A percentile compares a stretch with the other conserved stretches of the same genome.
phyloP scores from a whole-genome alignment of 2,888 invertebrate species.

The Alloscopus bannaensis region DNA sequence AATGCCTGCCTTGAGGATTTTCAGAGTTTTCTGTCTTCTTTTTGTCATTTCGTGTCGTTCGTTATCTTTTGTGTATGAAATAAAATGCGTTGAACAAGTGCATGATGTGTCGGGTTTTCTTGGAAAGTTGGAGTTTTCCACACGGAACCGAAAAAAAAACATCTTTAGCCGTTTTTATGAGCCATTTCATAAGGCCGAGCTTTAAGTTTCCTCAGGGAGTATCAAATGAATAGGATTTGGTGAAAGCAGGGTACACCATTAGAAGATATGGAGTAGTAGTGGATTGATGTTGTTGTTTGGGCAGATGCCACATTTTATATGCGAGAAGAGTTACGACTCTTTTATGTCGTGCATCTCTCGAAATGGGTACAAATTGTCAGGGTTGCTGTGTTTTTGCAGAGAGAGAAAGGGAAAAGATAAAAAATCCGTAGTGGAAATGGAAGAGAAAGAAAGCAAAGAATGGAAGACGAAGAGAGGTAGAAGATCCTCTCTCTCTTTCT shows the following conservation, averaged over 20 bases:
- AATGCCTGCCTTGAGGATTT: slow-evolving; percentile 46
- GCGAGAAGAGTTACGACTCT: slow-evolving; percentile 59
- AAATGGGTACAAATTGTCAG: slow-evolving; percentile 63
- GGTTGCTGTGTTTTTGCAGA: slow-evolving; percentile 30
- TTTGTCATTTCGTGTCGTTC: slow-evolving; percentile 42
- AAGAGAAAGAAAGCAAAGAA: slow-evolving; percentile 2
- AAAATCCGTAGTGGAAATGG: slow-evolving; percentile 12
- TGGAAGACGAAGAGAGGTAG: slow-evolving; percentile 13
- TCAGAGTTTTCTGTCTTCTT: slow-evolving; percentile 36
- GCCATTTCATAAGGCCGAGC: slow-evolving; percentile 61
- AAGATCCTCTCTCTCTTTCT: slow-evolving; percentile 31
- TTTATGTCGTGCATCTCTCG: slow-evolving; percentile 58
- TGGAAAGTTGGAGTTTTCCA: slow-evolving; percentile 11
- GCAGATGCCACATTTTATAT: slow-evolving; percentile 65
- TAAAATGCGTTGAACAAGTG: slow-evolving; percentile 10
- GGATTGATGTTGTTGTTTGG: slow-evolving; percentile 63
- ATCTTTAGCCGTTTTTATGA: slow-evolving; percentile 52
- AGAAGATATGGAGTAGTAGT: slow-evolving; percentile 23
- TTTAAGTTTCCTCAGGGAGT: slow-evolving; percentile 62
- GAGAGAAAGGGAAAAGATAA: slow-evolving; percentile 14
- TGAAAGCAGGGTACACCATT: slow-evolving; percentile 29
- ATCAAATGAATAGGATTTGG: slow-evolving; percentile 64
- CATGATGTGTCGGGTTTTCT: slow-evolving; percentile 27
- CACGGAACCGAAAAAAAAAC: slow-evolving; percentile 16
- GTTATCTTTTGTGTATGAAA: slow-evolving; percentile 14